Base-by-base conservation (phyloP, 2,113 vertebrate species). In the Nibea albiflora region DNA sequence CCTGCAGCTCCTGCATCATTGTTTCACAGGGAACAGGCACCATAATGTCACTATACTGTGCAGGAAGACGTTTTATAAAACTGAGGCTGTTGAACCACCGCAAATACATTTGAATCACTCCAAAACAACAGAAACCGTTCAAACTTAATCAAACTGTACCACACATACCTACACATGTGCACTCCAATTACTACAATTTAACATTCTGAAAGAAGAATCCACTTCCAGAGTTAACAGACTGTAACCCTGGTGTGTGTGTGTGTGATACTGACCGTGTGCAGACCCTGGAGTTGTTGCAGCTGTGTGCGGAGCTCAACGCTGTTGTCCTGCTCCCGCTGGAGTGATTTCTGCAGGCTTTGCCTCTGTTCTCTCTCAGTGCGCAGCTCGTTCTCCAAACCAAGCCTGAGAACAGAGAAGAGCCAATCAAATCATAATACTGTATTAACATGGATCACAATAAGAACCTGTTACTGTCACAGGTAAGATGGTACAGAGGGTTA, bases 341-440 rank as follows among this genome's bases (percentile, higher is more conserved):
- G 90, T 57, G 97, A 94, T 83, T 88, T 95, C 85, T 99, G 98
- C 84, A 99, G 93, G 61, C 86, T 93, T 73, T 98, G 97, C 47
- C 97, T 95, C 80, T 99, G 96, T 66, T 98, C 97, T 89, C 96
- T 97, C 94, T 99, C 98, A 2, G 85, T 91, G 62, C 96, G 96
- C 92, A 99, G 87, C 64, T 99, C 97, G 31, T 94, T 95, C 91
- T 99, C 98, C 92, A 99, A 92, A 83, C 93, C 93, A 35, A 95
- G 91, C 90, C 98, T 99, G 91, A 90, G 83, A 39, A 72, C 62
- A 62, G 22, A 82, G 47, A 58, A 57, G 62, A 39, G 4, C 16
- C 1, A 17, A 12, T 49, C 10, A 31, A 46, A 28, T 17, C 15
- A 39, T 8, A 39, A 39, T 35, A 35, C 1, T 39, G 8, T n/a